These are phyloP conservation scores for Ganaspis brasiliensis DNA, from an alignment of 2,888 invertebrate species.

Conservation along the genomic window DNA sequence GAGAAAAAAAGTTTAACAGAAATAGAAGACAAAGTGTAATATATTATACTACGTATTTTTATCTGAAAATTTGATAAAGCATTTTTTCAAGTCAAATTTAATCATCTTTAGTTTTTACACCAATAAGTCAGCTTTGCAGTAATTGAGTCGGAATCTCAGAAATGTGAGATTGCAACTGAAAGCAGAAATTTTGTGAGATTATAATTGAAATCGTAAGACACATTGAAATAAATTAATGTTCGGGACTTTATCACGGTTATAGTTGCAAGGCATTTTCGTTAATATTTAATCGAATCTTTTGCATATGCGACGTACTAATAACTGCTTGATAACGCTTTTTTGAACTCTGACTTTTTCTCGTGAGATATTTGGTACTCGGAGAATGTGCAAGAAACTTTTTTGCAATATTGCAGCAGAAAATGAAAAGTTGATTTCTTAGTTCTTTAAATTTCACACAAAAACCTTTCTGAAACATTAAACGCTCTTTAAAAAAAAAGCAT, in stretches of 20 bases:
- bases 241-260: not conserved
- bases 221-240: not conserved
- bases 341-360: slow-evolving; percentile 26
- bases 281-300: slow-evolving; percentile 16
- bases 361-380: too few species aligned
- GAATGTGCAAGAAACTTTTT: too few species aligned
- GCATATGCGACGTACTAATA: not conserved
- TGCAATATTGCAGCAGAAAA: too few species aligned
- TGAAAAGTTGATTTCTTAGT: too few species aligned
- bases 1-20: too few species aligned
- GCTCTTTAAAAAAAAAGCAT: not conserved
- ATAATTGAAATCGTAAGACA: not conserved
- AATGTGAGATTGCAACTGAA: slow-evolving; percentile 7
- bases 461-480: not conserved
- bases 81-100: not conserved
- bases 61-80: too few species aligned
- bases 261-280: not conserved
- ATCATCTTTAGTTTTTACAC: not conserved
- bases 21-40: too few species aligned
- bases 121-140: slow-evolving; percentile 9
- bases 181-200: not conserved
- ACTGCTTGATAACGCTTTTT: not conserved
- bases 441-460: not conserved
- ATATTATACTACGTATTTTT: too few species aligned
- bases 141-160: not conserved